phyloP scores from a whole-genome alignment of 2,888 invertebrate species.

The Morpho helenor region DNA sequence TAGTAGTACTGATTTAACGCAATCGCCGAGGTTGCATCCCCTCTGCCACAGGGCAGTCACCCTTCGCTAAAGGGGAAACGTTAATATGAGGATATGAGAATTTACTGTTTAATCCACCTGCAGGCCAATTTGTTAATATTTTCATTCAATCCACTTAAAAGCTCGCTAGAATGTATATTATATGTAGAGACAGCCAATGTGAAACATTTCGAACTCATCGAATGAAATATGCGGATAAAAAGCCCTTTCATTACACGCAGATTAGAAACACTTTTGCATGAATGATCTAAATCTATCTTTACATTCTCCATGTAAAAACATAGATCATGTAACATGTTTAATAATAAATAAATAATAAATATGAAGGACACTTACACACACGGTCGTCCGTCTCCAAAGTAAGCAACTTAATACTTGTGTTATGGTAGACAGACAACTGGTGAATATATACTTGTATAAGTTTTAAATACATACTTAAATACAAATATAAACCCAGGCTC shows the following conservation, averaged over 20 bases:
- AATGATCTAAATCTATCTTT: too few species aligned
- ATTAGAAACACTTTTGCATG: too few species aligned
- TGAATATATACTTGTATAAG: too few species aligned
- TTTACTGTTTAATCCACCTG: slow-evolving; percentile 77
- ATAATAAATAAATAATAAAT: too few species aligned
- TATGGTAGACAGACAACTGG: too few species aligned
- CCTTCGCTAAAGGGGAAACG: slow-evolving; percentile 70
- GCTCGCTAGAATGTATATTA: slow-evolving; percentile 48
- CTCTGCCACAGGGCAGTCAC: slow-evolving; percentile 56
- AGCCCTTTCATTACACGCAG: slow-evolving; percentile 11
- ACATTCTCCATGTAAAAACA: not conserved
- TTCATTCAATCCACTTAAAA: slow-evolving; percentile 77
- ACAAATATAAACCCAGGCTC: too few species aligned
- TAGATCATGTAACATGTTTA: not conserved
- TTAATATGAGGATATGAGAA: slow-evolving; percentile 77
- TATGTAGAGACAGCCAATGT: slow-evolving; percentile 29
- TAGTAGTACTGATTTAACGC: slow-evolving; percentile 72
- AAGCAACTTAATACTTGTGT: too few species aligned
- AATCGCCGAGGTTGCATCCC: slow-evolving; percentile 74
- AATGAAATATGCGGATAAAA: slow-evolving; percentile 17
- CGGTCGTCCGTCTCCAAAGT: too few species aligned
- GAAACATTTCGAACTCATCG: slow-evolving; percentile 27
- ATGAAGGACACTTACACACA: too few species aligned
- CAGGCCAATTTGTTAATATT: slow-evolving; percentile 78
- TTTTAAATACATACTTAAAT: too few species aligned